phyloP scores from a whole-genome alignment of 1,140 invertebrate genomes.

The Cyrtorhinus lividipennis region DNA sequence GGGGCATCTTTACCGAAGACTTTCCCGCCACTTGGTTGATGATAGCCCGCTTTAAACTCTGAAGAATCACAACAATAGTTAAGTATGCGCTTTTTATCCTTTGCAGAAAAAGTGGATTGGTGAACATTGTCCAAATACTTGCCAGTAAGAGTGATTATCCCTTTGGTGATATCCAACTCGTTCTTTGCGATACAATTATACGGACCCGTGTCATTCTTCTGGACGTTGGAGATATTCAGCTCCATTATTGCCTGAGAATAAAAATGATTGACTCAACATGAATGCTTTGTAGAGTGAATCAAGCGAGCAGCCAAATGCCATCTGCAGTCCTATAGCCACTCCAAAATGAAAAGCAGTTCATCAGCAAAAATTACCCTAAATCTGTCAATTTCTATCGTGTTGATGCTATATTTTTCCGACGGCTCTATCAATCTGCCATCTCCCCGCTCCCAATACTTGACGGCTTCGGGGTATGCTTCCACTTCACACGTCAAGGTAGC shows the following conservation, averaged over 20 bases:
- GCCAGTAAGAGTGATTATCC: conserved; percentile 40
- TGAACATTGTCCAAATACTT: too few relatives aligned
- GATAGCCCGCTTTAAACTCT: too few relatives aligned
- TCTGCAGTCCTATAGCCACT: too few relatives aligned
- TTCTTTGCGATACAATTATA: conserved; percentile 78
- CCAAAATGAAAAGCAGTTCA: too few relatives aligned
- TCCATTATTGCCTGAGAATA: conserved; percentile 52
- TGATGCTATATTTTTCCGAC: conserved; percentile 49
- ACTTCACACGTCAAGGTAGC: conserved; percentile 69
- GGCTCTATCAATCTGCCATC: conserved; percentile 51
- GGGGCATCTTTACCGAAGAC: conserved; percentile 30
- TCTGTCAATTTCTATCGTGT: conserved; percentile 38
- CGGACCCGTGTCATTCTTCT: conserved; percentile 46
- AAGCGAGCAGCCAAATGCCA: too few relatives aligned
- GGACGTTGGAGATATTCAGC: conserved; percentile 53
- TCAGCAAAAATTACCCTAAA: conserved; percentile 39
- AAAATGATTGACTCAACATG: too few relatives aligned
- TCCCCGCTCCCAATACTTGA: conserved; percentile 68
- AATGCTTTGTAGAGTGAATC: neutral
- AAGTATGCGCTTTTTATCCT: too few relatives aligned
- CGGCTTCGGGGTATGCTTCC: conserved; percentile 73
- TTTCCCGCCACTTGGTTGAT: too few relatives aligned
- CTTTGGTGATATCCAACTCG: conserved; percentile 56
- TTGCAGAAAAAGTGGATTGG: too few relatives aligned
- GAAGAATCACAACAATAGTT: too few relatives aligned